Percentiles rank a stretch among this genome's conserved stretches.
Conservation (phyloP, 2,888 invertebrate genomes). For the Drosophila seclusa region DNA sequence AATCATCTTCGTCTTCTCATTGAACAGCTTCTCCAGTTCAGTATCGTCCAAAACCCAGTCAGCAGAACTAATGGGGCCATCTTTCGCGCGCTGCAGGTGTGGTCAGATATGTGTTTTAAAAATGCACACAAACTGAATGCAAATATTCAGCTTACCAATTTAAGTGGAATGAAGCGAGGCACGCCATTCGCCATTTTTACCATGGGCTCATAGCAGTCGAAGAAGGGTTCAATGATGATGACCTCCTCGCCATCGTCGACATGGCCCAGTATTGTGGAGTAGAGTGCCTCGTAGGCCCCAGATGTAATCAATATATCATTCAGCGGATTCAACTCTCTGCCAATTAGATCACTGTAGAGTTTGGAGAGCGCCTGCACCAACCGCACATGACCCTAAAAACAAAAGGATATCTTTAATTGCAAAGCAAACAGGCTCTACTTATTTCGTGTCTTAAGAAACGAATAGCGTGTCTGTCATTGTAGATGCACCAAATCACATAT, state of each 20-base stretch:
- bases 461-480: not conserved
- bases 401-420: not conserved
- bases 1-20: conserved; percentile 95
- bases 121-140: not conserved
- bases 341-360: conserved; percentile 92
- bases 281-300: conserved; percentile 98
- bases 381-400: conserved; percentile 93
- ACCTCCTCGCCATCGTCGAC: conserved; percentile 95
- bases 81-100: conserved; percentile 69
- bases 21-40: conserved; percentile 93
- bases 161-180: conserved; percentile 94
- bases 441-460: not conserved
- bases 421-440: not conserved
- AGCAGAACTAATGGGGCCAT: conserved; percentile 87
- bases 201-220: conserved; percentile 99
- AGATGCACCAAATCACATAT: not conserved
- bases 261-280: conserved; percentile 92
- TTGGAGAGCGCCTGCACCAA: conserved; percentile 93
- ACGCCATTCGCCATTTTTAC: conserved; percentile 94
- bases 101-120: not conserved
- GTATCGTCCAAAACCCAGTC: conserved; percentile 95
- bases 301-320: conserved; percentile 94
- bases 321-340: conserved; percentile 91
- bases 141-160: conserved; percentile 87
- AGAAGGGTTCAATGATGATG: conserved; percentile 98